phyloP scores from a whole-genome alignment of 2,888 invertebrate genomes.

The Eueremaeus valkanovi region DNA sequence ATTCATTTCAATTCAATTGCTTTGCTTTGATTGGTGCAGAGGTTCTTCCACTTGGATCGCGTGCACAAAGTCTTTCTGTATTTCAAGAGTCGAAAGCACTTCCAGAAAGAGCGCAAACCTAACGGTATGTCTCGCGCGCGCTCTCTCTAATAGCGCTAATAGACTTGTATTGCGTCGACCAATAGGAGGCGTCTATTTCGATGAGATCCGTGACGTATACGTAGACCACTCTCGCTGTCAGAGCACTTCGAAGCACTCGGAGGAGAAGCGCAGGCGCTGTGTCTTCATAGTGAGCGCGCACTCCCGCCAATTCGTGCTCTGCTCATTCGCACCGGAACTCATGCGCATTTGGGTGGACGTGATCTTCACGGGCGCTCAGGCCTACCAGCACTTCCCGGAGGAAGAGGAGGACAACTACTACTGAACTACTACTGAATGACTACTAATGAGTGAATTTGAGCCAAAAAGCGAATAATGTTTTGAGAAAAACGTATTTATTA shows the following conservation, averaged over 20 bases:
- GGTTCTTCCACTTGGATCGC: slow-evolving; percentile 42
- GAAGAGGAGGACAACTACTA: too few relatives aligned
- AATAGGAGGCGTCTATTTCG: slow-evolving; percentile 51
- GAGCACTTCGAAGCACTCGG: too few relatives aligned
- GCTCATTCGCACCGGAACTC: slow-evolving; percentile 79
- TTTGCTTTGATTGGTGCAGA: too few relatives aligned
- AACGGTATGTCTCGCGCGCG: neutral
- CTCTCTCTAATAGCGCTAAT: neutral
- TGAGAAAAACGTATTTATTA: too few relatives aligned
- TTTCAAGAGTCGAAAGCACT: neutral
- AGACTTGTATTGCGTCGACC: neutral
- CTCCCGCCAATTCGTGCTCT: slow-evolving; percentile 45
- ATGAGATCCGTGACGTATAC: slow-evolving; percentile 96
- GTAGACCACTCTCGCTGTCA: slow-evolving; percentile 77
- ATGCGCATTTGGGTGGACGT: slow-evolving; percentile 97
- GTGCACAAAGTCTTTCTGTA: slow-evolving; percentile 37
- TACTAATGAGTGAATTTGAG: neutral
- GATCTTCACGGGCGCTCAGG: slow-evolving; percentile 86
- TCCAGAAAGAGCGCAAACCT: neutral
- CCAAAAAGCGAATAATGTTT: too few relatives aligned
- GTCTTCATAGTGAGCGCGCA: slow-evolving; percentile 39
- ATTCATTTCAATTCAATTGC: too few relatives aligned
- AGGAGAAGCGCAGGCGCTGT: too few relatives aligned
- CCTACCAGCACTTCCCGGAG: slow-evolving; percentile 61
- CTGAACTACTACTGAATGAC: too few relatives aligned